phyloP scores from a whole-genome alignment of 2,797 vertebrate genomes.

The Euthynnus affinis region DNA sequence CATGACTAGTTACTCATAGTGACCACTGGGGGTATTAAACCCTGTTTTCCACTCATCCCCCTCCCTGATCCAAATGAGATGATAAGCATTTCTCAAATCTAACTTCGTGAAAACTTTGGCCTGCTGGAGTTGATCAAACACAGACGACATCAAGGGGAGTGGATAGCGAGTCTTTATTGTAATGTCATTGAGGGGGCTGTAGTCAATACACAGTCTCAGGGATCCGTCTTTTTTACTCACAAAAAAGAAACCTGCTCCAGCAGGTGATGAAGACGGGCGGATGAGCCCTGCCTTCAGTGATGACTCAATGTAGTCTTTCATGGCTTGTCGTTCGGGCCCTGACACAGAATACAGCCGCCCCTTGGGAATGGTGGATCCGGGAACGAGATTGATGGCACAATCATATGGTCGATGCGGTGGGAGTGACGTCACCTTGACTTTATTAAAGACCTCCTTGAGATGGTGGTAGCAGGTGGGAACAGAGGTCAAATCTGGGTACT shows the following conservation, averaged over 20 bases:
- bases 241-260: background rate
- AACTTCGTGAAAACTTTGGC: background rate
- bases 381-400: background rate
- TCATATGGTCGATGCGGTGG: too few relatives aligned
- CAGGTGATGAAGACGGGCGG: background rate
- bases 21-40: background rate
- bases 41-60: background rate
- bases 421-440: too few relatives aligned
- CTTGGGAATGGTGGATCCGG: too few relatives aligned
- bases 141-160: background rate
- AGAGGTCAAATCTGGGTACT: too few relatives aligned
- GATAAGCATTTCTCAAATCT: background rate
- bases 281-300: background rate
- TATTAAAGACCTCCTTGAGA: too few relatives aligned
- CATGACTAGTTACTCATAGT: background rate
- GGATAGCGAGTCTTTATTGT: background rate
- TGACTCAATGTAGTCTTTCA: background rate
- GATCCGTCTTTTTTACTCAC: too few relatives aligned
- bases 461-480: too few relatives aligned
- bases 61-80: background rate
- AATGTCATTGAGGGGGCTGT: background rate
- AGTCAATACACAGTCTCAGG: background rate
- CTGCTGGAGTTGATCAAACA: background rate
- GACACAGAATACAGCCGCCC: background rate
- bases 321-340: background rate